Percentiles rank a stretch among this genome's conserved stretches.
Conservation (phyloP, 2,888 invertebrate species). For the Alviniconcha strummeri region DNA sequence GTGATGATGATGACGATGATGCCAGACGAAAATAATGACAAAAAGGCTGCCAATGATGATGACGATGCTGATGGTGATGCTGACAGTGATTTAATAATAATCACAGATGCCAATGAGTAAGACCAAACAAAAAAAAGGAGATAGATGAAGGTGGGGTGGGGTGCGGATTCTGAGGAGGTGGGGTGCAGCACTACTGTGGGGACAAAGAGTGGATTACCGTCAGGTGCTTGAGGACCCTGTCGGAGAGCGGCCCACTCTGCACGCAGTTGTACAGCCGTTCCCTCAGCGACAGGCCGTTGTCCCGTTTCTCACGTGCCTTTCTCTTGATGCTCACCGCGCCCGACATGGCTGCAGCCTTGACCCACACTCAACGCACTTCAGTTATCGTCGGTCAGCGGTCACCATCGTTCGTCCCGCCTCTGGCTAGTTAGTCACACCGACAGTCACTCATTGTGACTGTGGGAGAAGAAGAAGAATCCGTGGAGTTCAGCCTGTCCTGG, state of each 20-base stretch:
- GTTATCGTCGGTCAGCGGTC: too few relatives aligned
- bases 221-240: constrained; percentile 39
- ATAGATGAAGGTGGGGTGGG: background rate
- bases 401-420: too few relatives aligned
- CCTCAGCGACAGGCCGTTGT: constrained; percentile 27
- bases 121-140: background rate
- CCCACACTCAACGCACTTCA: too few relatives aligned
- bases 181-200: too few relatives aligned
- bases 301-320: constrained; percentile 6
- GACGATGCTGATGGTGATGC: background rate
- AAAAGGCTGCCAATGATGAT: background rate
- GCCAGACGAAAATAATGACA: background rate
- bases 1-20: background rate
- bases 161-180: background rate
- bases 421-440: too few relatives aligned
- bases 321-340: constrained; percentile 3
- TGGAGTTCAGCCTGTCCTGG: too few relatives aligned
- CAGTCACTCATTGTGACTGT: too few relatives aligned
- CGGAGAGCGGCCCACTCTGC: constrained; percentile 39
- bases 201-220: constrained; percentile 18
- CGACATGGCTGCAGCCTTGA: background rate
- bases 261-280: constrained; percentile 39
- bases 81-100: background rate
- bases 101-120: background rate
- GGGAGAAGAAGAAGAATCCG: too few relatives aligned